Evolutionary conservation across 1,140 invertebrate species (phyloP).

Genomic region (Drosophila parabipectinata): DNA sequence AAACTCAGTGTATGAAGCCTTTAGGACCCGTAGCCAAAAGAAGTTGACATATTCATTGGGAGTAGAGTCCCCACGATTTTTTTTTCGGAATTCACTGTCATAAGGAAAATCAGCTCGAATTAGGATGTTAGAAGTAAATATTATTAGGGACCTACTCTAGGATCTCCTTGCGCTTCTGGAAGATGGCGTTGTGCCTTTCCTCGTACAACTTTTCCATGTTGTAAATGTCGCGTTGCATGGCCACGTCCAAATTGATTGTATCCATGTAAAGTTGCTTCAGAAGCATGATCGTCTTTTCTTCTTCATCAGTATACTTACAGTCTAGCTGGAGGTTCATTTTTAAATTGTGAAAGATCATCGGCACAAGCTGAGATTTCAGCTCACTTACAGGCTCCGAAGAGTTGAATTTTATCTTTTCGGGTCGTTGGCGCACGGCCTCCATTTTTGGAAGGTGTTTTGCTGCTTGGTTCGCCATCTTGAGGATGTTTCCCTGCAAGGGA

Average conservation of each 20-base stretch:
- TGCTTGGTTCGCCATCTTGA: background rate
- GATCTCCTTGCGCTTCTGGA: conserved; percentile 73
- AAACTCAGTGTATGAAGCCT: conserved; percentile 89
- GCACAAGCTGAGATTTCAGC: background rate
- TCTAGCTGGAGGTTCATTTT: conserved; percentile 19
- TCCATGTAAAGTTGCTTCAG: conserved; percentile 94
- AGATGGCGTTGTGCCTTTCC: conserved; percentile 76
- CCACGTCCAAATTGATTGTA: conserved; percentile 91
- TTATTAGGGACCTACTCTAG: conserved; percentile 56
- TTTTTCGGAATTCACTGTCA: conserved; percentile 56
- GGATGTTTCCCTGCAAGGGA: background rate
- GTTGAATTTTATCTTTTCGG: background rate
- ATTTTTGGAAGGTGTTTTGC: background rate
- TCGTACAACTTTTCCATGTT: conserved; percentile 93
- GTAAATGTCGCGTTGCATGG: conserved; percentile 95
- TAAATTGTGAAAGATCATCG: background rate
- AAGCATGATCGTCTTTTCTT: conserved; percentile 92
- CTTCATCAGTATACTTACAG: conserved; percentile 85
- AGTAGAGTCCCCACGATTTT: conserved; percentile 57
- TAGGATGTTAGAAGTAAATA: background rate
- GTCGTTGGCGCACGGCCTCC: background rate
- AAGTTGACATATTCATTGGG: conserved; percentile 89
- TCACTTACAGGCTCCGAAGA: conserved; percentile 21
- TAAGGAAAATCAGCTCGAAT: background rate
- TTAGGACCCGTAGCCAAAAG: conserved; percentile 97